Evolutionary conservation across 2,888 invertebrate species (phyloP), one percentile per base, ranked within the genome.

Genomic region (Linnaemya tessellans): DNA sequence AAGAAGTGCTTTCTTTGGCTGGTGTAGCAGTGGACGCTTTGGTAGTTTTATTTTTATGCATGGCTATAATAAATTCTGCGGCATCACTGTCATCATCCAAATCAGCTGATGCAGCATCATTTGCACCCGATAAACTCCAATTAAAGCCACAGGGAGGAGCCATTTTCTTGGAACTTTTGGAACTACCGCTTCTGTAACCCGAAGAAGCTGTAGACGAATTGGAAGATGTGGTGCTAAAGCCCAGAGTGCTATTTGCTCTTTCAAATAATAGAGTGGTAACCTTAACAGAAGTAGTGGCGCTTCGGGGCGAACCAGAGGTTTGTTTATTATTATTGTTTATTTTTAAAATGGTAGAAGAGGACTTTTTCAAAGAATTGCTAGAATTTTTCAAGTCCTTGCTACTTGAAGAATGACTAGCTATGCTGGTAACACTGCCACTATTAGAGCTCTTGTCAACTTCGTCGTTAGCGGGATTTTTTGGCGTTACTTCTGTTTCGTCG

Each of bases 141-240:
- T 92, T 91, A 78, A 92, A 92, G 38, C 92, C 92, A 80, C 92
- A 92, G 10, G 92, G 90, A 30, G 90, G 90, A 38, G 92, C 88
- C 92, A 92, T 91, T 86, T 91, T 90, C 49, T 87, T 86, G 1
- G 84, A 81, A 41, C 78, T 80, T 22, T 80, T 80, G 1, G 83
- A 73, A 35, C 83, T 80, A 15, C 80, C 77, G 46, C 83, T 87
- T 70, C 77, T 82, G 68, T 87, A 88, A 9, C 87, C 87, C 51
- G 85, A 85, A n/a, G 85, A 85, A 20, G 82, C 79, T 13, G 85
- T 70, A 10, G 85, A 85, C 3, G 85, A 85, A 43, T 80, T 85
- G 0, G 85, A 85, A 0, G 84, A 84, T 3, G 77, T 80, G 25
- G 83, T 79, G 38, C 75, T 84, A 41, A 87, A 84, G 10, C 87